Evolutionary conservation across 2,888 invertebrate species (phyloP).

Genomic region (Pogonocherus hispidulus): DNA sequence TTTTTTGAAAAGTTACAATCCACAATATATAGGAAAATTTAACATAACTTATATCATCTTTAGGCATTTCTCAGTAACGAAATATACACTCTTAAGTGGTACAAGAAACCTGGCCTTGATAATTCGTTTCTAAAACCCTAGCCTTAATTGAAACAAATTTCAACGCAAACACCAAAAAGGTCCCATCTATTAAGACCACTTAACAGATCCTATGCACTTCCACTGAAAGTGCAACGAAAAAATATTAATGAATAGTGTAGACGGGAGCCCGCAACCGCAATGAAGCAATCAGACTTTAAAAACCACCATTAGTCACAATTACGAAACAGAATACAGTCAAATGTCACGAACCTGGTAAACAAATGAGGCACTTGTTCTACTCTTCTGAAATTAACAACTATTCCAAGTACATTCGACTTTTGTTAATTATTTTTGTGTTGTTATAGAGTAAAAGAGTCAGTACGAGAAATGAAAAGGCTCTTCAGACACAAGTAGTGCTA

Average conservation of each 20-base stretch:
- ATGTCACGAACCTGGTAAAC: slow-evolving; percentile 52
- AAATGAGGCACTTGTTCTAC: slow-evolving; percentile 47
- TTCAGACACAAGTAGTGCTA: not conserved
- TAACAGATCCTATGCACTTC: not conserved
- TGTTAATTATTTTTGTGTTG: slow-evolving; percentile 34
- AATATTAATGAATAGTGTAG: slow-evolving; percentile 49
- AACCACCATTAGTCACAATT: slow-evolving; percentile 59
- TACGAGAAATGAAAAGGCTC: not conserved
- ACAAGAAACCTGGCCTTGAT: too few relatives aligned
- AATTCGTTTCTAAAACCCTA: too few relatives aligned
- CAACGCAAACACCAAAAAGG: not conserved
- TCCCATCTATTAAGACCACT: slow-evolving; percentile 5
- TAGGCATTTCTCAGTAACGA: too few relatives aligned
- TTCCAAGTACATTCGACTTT: slow-evolving; percentile 27
- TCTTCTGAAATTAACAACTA: slow-evolving; percentile 26
- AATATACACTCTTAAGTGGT: too few relatives aligned
- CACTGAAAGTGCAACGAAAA: slow-evolving; percentile 25
- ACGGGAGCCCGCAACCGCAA: slow-evolving; percentile 52
- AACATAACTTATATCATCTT: too few relatives aligned
- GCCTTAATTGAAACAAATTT: not conserved
- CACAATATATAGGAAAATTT: too few relatives aligned
- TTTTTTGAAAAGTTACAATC: too few relatives aligned
- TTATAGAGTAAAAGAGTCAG: not conserved
- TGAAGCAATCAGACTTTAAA: slow-evolving; percentile 58
- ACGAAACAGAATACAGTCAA: slow-evolving; percentile 51